phyloP scores from a whole-genome alignment of 2,888 invertebrate species.

The Archips xylosteana region DNA sequence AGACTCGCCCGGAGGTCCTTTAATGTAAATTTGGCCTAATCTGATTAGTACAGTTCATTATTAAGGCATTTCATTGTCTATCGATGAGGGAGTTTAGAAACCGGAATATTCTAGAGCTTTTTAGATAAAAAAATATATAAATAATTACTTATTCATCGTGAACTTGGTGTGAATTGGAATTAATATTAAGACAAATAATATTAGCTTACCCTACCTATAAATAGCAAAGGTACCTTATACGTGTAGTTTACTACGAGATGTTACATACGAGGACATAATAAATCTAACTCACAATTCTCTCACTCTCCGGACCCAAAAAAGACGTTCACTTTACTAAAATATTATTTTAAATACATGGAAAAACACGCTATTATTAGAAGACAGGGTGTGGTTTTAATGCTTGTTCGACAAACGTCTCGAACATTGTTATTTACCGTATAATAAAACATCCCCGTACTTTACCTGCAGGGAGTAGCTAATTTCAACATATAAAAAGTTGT shows the following conservation, averaged over 20 bases:
- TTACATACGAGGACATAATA: too few species aligned
- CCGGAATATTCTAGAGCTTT: not conserved
- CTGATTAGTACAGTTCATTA: slow-evolving; percentile 50
- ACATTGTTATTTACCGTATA: slow-evolving; percentile 1
- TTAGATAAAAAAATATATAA: not conserved
- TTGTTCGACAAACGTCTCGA: not conserved
- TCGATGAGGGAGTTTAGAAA: not conserved
- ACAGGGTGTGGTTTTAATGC: not conserved
- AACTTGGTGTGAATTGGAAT: not conserved
- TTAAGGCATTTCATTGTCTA: slow-evolving; percentile 31
- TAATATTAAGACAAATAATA: not conserved
- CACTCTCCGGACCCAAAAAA: too few species aligned
- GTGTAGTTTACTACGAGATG: too few species aligned
- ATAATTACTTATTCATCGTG: too few species aligned
- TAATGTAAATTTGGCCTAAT: slow-evolving; percentile 69
- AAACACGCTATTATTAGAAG: not conserved
- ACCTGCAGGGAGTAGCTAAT: not conserved
- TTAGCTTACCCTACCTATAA: too few species aligned
- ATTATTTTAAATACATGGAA: too few species aligned
- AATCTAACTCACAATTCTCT: too few species aligned
- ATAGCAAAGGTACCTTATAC: too few species aligned
- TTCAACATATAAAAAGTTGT: not conserved
- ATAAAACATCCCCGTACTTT: not conserved
- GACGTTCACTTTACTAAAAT: too few species aligned
- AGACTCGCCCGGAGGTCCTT: slow-evolving; percentile 67